Percentiles rank a stretch among this genome's conserved stretches.
phyloP scores from a whole-genome alignment of 2,888 invertebrate genomes.

The Ecliptopera silaceata region DNA sequence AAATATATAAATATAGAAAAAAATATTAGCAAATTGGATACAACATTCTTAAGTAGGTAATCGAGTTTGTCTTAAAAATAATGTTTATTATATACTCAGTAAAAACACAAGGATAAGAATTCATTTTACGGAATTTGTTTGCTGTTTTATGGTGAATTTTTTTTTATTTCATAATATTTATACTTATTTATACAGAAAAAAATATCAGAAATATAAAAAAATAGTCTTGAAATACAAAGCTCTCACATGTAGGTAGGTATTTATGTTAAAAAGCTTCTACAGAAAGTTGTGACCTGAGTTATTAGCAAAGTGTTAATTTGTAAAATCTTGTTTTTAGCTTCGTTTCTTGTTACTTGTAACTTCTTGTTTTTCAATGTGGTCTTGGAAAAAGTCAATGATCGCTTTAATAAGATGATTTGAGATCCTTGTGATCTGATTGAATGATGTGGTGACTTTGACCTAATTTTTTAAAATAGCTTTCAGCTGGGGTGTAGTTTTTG shows the following conservation, averaged over 20 bases:
- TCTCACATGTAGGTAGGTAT: neutral
- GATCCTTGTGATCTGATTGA: neutral
- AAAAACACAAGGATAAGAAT: no score
- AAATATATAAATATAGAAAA: no score
- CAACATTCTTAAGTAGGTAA: no score
- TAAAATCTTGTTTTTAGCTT: conserved; percentile 17
- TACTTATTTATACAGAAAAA: no score
- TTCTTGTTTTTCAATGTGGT: neutral
- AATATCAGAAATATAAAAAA: no score
- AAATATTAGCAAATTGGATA: no score
- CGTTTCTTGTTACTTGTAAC: neutral
- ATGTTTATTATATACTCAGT: no score
- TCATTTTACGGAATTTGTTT: no score
- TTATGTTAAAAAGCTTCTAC: neutral
- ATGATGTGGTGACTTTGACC: neutral
- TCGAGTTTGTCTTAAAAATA: no score
- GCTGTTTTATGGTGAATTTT: no score
- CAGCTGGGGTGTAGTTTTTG: neutral
- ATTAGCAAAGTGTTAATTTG: conserved; percentile 25
- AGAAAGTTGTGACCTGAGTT: conserved; percentile 5
- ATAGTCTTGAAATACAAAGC: neutral
- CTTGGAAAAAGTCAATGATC: neutral
- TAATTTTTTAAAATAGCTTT: neutral
- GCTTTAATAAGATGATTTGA: neutral
- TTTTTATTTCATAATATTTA: no score